Evolutionary conservation across 2,888 invertebrate genomes (phyloP).

Genomic region (Torymus aiolomorphi): DNA sequence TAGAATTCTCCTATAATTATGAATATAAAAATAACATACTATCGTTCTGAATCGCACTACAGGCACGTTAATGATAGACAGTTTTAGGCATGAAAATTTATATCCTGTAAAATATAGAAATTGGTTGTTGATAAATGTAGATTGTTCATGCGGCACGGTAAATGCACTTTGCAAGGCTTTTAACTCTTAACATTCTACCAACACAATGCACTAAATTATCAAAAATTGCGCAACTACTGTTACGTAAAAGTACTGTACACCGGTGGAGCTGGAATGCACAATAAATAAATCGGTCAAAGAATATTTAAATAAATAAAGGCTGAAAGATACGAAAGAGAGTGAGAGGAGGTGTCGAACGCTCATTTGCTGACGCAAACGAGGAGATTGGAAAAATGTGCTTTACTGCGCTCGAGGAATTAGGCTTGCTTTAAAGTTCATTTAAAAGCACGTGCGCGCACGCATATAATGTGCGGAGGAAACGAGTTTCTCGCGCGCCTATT

Average conservation of each 20-base stretch:
- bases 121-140: no score
- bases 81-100: no score
- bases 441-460: constrained; percentile 10
- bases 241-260: no score
- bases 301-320: not conserved
- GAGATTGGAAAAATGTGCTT: constrained; percentile 16
- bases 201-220: not conserved
- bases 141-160: no score
- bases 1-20: no score
- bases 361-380: constrained; percentile 7
- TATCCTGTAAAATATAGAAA: no score
- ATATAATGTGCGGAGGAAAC: constrained; percentile 33
- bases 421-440: constrained; percentile 11
- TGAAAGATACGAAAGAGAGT: not conserved
- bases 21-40: no score
- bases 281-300: not conserved
- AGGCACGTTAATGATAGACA: no score
- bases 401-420: constrained; percentile 15
- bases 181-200: not conserved
- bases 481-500: not conserved
- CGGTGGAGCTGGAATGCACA: no score
- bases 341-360: not conserved
- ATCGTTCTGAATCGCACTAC: no score
- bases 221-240: no score
- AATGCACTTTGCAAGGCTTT: no score